These are phyloP conservation scores for Harlomillsia oculata DNA, from an alignment of 1,140 invertebrate species.

Conservation along the genomic window DNA sequence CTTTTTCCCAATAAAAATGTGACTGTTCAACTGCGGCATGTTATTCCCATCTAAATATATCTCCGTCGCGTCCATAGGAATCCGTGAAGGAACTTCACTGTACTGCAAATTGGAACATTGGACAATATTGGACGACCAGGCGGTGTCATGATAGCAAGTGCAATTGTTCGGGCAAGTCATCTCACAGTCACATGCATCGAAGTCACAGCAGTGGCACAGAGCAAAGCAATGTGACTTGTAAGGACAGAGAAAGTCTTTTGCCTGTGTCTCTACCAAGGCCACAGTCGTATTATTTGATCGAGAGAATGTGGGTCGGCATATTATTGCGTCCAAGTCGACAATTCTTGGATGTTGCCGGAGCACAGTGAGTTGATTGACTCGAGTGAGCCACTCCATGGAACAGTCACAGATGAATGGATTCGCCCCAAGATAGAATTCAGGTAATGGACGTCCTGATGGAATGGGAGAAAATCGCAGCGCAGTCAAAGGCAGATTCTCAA, in stretches of 20 bases:
- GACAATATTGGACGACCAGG: slow-evolving; percentile 85
- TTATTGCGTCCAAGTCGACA: slow-evolving; percentile 73
- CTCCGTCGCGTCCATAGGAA: slow-evolving; percentile 88
- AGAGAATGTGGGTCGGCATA: slow-evolving; percentile 67
- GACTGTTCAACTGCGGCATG: slow-evolving; percentile 65
- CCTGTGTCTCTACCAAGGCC: slow-evolving; percentile 1
- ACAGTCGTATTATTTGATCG: slow-evolving; percentile 31
- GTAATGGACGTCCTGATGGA: slow-evolving; percentile 58
- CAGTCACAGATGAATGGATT: slow-evolving; percentile 87
- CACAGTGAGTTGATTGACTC: slow-evolving; percentile 55
- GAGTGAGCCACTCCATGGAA: slow-evolving; percentile 71
- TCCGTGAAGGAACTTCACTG: slow-evolving; percentile 66
- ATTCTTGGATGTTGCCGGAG: slow-evolving; percentile 63
- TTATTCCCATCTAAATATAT: slow-evolving; percentile 87
- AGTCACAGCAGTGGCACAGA: slow-evolving; percentile 85
- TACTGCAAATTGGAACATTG: slow-evolving; percentile 68
- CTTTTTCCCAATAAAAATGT: slow-evolving; percentile 83
- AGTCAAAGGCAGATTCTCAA: slow-evolving; percentile 72
- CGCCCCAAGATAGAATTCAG: slow-evolving; percentile 80
- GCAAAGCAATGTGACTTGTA: slow-evolving; percentile 89
- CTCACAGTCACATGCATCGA: slow-evolving; percentile 88
- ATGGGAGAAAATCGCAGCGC: slow-evolving; percentile 70
- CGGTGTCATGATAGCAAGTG: slow-evolving; percentile 82
- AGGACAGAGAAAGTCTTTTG: slow-evolving; percentile 40
- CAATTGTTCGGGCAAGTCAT: slow-evolving; percentile 84